Base-by-base conservation (phyloP, 2,797 vertebrate species). In the Emys orbicularis region DNA sequence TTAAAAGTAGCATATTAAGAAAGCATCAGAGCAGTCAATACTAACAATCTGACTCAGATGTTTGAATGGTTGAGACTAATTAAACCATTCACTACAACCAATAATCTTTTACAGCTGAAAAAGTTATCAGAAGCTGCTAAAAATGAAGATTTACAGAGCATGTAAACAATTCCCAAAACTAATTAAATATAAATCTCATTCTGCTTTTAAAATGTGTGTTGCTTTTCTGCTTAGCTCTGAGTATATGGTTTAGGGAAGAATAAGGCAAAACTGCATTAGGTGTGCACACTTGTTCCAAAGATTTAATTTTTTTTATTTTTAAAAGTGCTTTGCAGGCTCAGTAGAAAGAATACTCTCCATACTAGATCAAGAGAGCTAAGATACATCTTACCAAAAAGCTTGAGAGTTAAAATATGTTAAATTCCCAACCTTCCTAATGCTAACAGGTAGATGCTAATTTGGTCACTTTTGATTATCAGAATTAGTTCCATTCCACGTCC, bases 1-100 rank as follows among this genome's bases (percentile, higher is more conserved):
- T 92, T 90, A 93, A 91, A 96, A 93, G 15, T 23, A 3, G 7
- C 15, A 50, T 91, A 92, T 94, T 79, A 95, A 94, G 94, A 94
- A 84, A 91, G 1, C 29, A 21, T 90, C 87, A 89, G 95, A 92
- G 29, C 56, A 93, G 25, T 80, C 1, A 1, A 83, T 87, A 86
- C 68, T 87, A 81, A 91, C 84, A 90, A 80, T 92, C 65, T 89
- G 52, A 94, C 84, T 19, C 10, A 90, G 84, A 95, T 95, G 89
- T 6, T 83, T 79, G 86, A 91, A 93, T 81, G 11, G 2, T 86
- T 44, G 79, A 80, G 8, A 4, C 41, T 95, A 90, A 93, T 95
- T 89, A 96, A 95, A 89, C n/a, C 13, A 4, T 87, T 91, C 41
- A n/a, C 12, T 74, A 13, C 34, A 89, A 90, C 68, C 77, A 8